These are phyloP conservation scores for Coronaproctus castanopsis DNA, from an alignment of 2,888 invertebrate genomes.

Conservation along the genomic window DNA sequence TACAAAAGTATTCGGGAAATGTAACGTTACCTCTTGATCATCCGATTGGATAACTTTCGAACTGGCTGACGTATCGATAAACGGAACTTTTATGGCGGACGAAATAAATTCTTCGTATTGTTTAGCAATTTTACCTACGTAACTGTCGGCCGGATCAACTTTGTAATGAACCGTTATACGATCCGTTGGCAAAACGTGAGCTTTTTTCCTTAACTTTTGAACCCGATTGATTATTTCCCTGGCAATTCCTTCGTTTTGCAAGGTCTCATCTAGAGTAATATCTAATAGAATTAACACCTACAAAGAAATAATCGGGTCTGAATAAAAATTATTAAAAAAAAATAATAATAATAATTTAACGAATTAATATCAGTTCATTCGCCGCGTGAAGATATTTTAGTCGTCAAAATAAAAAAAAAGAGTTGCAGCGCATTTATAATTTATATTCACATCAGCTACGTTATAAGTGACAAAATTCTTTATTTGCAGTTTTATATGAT, in stretches of 20 bases:
- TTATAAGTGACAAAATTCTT: too few relatives aligned
- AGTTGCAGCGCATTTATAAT: too few relatives aligned
- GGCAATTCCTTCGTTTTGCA: conserved; percentile 85
- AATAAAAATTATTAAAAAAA: neutral
- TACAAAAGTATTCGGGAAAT: too few relatives aligned
- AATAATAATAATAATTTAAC: neutral
- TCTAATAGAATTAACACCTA: conserved; percentile 66
- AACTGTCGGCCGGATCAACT: conserved; percentile 35
- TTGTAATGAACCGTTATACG: conserved; percentile 62
- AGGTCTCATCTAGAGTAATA: conserved; percentile 66
- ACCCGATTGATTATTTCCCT: conserved; percentile 89
- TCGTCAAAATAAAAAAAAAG: too few relatives aligned
- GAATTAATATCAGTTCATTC: too few relatives aligned
- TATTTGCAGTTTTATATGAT: too few relatives aligned
- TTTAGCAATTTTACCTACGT: conserved; percentile 44
- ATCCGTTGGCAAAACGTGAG: conserved; percentile 76
- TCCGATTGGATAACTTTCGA: conserved; percentile 44
- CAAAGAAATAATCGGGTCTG: conserved; percentile 6
- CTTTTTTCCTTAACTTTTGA: conserved; percentile 90
- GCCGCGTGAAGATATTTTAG: too few relatives aligned
- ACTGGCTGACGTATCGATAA: conserved; percentile 32
- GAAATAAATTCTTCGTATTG: conserved; percentile 58
- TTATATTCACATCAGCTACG: too few relatives aligned
- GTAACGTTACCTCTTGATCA: conserved; percentile 25
- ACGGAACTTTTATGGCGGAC: conserved; percentile 57